Conservation (phyloP, 2,888 invertebrate species). For the Phyllotreta striolata region DNA sequence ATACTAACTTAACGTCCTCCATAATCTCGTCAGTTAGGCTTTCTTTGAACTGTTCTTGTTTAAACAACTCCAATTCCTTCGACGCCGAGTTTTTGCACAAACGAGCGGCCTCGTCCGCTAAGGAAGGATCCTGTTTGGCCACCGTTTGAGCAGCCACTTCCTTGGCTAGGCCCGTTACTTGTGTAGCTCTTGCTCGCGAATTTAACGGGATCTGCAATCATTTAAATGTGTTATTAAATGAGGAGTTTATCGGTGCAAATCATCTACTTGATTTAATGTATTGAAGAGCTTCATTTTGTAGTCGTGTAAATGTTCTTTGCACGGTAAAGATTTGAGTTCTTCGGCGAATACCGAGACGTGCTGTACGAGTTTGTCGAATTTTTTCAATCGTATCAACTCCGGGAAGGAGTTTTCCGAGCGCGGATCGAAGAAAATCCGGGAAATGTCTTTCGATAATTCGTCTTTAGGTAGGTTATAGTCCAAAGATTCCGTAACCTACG, state of each 20-base stretch:
- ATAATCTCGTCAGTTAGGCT: conserved; percentile 29
- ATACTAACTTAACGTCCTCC: conserved; percentile 24
- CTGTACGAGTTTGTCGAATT: conserved; percentile 31
- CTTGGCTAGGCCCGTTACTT: conserved; percentile 28
- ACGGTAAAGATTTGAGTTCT: conserved; percentile 21
- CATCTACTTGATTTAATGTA: conserved; percentile 15
- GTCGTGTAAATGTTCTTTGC: background rate
- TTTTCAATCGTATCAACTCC: conserved; percentile 11
- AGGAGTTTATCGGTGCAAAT: conserved; percentile 5
- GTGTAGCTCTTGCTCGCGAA: conserved; percentile 15
- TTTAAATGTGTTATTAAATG: conserved; percentile 1
- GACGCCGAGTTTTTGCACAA: conserved; percentile 37
- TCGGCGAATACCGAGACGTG: conserved; percentile 23
- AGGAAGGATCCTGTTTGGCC: conserved; percentile 36
- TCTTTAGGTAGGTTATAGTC: background rate
- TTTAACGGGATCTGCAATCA: conserved; percentile 33
- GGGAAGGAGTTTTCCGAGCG: conserved; percentile 22
- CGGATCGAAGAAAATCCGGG: conserved; percentile 25
- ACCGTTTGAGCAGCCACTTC: conserved; percentile 31
- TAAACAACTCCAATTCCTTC: conserved; percentile 9
- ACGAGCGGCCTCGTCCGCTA: conserved; percentile 31
- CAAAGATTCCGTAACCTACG: conserved; percentile 1
- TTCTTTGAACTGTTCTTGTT: conserved; percentile 19
- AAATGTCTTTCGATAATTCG: conserved; percentile 17
- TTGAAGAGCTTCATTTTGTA: conserved; percentile 21